Base-by-base conservation (phyloP, 2,888 invertebrate species). In the Conchocele bisecta region DNA sequence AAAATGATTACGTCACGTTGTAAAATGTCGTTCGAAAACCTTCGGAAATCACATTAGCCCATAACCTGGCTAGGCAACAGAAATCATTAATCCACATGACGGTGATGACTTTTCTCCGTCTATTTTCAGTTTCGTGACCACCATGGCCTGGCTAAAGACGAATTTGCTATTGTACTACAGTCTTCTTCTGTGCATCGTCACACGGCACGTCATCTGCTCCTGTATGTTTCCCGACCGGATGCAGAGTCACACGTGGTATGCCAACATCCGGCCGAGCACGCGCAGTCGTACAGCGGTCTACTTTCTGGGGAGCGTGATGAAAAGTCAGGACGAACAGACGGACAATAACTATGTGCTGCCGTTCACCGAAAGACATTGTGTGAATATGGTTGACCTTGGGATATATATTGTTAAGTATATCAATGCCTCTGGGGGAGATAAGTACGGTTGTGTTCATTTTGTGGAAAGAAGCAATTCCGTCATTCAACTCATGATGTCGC, bases 401-500 rank as follows among this genome's bases (percentile, higher is more conserved):
- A 65, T 44, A 57, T 76, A 48, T 31, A 48, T 72, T 9, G 42
- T 76, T 15, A 57, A 59, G 26, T 44, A 53, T 17, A 28, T 54
- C 26, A 28, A 31, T 3, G 54, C 64, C 39, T 53, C 33, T 20
- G 42, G 44, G 17, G 53, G 57, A 22, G 50, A 46, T 17, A 50
- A 48, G 20, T 76, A 39, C 53, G 46, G 22, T 9, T 82, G 82
- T 53, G 58, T 82, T 13, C 60, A 65, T 57, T 67, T 82, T 31
- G 44, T 78, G 2, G 50, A 63, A 24, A 63, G 78, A 56, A 75
- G 79, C 31, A 39, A 65, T 50, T 78, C 82, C 3, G 54, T 82
- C 15, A 33, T 85, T 6, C 86, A 87, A 57, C 39, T 86, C 26
- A 64, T 71, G 58, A 70, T 73, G 63, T 86, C 88, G 0, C 50